phyloP scores from a whole-genome alignment of 2,888 invertebrate species.

The Malachius bipustulatus region DNA sequence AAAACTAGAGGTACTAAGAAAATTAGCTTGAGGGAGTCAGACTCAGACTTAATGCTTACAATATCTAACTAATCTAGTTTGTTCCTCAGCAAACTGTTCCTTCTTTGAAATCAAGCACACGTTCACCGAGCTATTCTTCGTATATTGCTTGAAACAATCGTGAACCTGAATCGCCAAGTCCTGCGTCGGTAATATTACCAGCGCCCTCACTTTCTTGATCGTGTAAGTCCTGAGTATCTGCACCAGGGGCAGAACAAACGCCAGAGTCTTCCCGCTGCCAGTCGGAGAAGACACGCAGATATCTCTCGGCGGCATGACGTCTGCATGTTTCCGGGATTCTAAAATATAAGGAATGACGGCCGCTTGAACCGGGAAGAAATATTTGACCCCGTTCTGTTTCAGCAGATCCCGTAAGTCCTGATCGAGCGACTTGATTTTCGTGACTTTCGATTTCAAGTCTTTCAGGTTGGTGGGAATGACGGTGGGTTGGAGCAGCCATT shows the following conservation, averaged over 20 bases:
- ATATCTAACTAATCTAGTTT: constrained; percentile 47
- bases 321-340: constrained; percentile 45
- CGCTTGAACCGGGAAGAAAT: constrained; percentile 78
- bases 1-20: constrained; percentile 4
- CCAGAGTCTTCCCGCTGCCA: constrained; percentile 93
- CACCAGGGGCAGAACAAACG: constrained; percentile 85
- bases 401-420: constrained; percentile 49
- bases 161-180: constrained; percentile 84
- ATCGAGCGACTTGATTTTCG: constrained; percentile 52
- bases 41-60: constrained; percentile 28
- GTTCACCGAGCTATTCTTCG: constrained; percentile 53
- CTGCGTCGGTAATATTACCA: constrained; percentile 87
- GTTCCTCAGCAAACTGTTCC: constrained; percentile 54
- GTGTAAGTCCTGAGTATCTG: constrained; percentile 43
- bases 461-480: constrained; percentile 62
- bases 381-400: constrained; percentile 54
- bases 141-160: constrained; percentile 65
- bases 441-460: constrained; percentile 41
- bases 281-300: constrained; percentile 95
- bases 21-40: background rate
- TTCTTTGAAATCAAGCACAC: constrained; percentile 61
- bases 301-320: constrained; percentile 66
- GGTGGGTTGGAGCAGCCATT: constrained; percentile 76
- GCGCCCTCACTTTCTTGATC: constrained; percentile 53
- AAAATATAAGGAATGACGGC: constrained; percentile 67